A percentile compares a stretch with the other conserved stretches of the same genome.
These are phyloP conservation scores for Caracal caracal DNA, from an alignment of 2,113 vertebrate species.

Conservation along the genomic window DNA sequence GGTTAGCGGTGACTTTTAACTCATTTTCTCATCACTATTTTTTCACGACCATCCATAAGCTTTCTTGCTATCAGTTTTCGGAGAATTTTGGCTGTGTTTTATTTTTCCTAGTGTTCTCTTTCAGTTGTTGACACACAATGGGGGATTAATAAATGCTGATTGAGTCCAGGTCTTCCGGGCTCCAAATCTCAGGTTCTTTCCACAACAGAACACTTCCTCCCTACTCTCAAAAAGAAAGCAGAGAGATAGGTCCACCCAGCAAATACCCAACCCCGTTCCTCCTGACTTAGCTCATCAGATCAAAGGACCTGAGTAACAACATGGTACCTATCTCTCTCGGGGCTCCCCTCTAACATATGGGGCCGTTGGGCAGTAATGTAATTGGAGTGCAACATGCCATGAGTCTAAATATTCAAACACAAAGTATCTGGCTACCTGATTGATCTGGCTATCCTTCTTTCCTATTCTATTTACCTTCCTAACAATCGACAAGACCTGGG, in stretches of 20 bases:
- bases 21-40: not conserved
- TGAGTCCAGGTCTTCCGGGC: not conserved
- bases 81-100: not conserved
- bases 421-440: not conserved
- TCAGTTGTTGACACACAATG: not conserved
- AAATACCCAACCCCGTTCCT: not conserved
- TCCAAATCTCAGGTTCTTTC: conserved; percentile 40
- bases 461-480: not conserved
- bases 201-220: not conserved
- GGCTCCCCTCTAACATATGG: not conserved
- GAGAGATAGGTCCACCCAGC: not conserved
- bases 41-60: not conserved
- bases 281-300: not conserved
- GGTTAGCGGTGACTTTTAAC: not conserved
- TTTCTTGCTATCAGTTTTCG: not conserved
- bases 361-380: not conserved
- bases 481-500: not conserved
- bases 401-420: not conserved
- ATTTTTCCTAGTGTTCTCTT: not conserved
- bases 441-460: not conserved
- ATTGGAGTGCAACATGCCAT: not conserved
- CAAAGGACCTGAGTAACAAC: not conserved
- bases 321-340: fast-evolving
- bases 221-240: not conserved
- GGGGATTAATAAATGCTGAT: not conserved